Evolutionary conservation across 2,888 invertebrate genomes (phyloP).

Genomic region (Tetranychus piercei): DNA sequence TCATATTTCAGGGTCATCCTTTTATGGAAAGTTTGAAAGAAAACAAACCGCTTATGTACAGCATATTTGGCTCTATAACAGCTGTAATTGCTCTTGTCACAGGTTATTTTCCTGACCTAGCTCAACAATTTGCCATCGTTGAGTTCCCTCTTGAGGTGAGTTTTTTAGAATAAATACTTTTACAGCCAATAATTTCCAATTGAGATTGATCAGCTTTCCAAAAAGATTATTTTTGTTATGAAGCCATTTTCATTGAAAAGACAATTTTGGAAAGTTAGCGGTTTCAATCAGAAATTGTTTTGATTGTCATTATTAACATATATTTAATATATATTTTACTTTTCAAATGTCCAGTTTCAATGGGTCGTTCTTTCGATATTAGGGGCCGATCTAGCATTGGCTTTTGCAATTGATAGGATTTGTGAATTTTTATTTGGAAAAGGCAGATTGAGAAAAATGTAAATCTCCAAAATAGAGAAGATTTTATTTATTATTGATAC

Average conservation of each 20-base stretch:
- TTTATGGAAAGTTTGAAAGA: conserved; percentile 91
- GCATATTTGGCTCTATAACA: conserved; percentile 60
- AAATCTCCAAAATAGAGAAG: not conserved
- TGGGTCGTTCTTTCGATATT: conserved; percentile 61
- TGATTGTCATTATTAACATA: not conserved
- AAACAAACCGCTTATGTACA: conserved; percentile 79
- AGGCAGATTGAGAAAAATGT: conserved; percentile 39
- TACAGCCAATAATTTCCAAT: no score
- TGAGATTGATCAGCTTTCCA: no score
- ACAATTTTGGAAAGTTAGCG: no score
- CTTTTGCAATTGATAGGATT: conserved; percentile 62
- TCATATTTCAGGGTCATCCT: conserved; percentile 60
- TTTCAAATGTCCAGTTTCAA: conserved; percentile 53
- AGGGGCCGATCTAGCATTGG: conserved; percentile 62
- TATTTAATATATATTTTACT: conserved; percentile 8
- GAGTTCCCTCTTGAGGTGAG: conserved; percentile 41
- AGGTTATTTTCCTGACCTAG: conserved; percentile 64
- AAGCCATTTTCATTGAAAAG: no score
- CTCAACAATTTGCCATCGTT: conserved; percentile 80
- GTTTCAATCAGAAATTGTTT: no score
- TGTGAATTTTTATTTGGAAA: conserved; percentile 73
- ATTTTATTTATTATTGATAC: no score
- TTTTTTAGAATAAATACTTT: not conserved
- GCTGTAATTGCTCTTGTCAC: conserved; percentile 66
- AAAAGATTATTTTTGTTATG: no score